Base-by-base conservation (phyloP, 1,140 invertebrate genomes). In the Agraylea sexmaculata region DNA sequence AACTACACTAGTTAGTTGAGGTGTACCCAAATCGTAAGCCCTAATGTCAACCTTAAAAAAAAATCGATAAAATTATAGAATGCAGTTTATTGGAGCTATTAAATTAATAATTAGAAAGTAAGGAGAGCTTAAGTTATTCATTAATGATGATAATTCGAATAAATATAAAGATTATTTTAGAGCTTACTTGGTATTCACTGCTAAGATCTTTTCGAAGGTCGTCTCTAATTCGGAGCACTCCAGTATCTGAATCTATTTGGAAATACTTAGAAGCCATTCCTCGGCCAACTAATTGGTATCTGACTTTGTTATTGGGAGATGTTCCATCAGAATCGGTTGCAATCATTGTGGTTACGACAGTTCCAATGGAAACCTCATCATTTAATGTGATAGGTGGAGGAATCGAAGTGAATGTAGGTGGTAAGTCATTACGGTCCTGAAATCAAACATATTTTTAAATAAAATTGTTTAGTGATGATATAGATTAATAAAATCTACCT, bases 11-110 rank as follows among this genome's bases (percentile, higher is more conserved):
- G 78, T 83, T 37, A 91, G 64, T 48, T 81, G 77, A 0, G 89
- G 89, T 22, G 87, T 83, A 0, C 84, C 86, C 45, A 87, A 71
- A 56, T 95, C 89, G 54, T 85, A 87, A 0, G 84, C 88, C 43
- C 79, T 74, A 0, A 95, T 77, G 55, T 87, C 81, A 30, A 92
- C 75, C 64, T 67, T 22, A 21, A 40, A 46, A 42, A 11, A 16
- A 39, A 7, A 37, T 18, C 17, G 34, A 37, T 8, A 36, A 12
- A 37, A 40, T 31, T 12, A 7, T n/a, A 23, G 25, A 31, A 42
- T 21, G n/a, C n/a, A n/a, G n/a, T n/a, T n/a, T n/a, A n/a, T n/a
- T n/a, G n/a, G n/a, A n/a, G n/a, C n/a, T n/a, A n/a, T n/a, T n/a
- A n/a, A n/a, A n/a, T n/a, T n/a, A n/a, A n/a, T n/a, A n/a, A n/a